Evolutionary conservation across 2,888 invertebrate genomes (phyloP).

Genomic region (Philhelius pedissequus): DNA sequence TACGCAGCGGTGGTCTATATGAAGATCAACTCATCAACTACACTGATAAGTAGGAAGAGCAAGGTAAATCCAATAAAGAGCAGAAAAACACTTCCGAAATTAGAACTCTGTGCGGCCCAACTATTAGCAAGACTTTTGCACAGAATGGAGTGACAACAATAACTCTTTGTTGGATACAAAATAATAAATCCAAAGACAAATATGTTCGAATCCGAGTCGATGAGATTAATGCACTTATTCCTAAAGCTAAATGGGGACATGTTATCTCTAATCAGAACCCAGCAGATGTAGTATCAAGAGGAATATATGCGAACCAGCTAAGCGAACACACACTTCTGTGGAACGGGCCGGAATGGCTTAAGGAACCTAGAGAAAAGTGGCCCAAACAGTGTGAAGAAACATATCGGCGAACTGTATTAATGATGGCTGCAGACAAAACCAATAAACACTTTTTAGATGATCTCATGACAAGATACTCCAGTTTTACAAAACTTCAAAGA

Average conservation of each 20-base stretch:
- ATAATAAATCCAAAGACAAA: neutral
- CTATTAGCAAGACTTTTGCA: slow-evolving; percentile 3
- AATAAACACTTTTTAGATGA: neutral
- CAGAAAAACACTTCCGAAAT: neutral
- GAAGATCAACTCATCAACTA: too few relatives aligned
- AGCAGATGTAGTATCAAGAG: neutral
- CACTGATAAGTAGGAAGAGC: too few relatives aligned
- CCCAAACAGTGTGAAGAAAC: too few relatives aligned
- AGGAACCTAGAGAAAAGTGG: too few relatives aligned
- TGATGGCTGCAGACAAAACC: neutral
- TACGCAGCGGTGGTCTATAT: too few relatives aligned
- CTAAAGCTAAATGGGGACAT: too few relatives aligned
- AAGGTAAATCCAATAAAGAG: too few relatives aligned
- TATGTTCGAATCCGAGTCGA: neutral
- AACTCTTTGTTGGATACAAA: too few relatives aligned
- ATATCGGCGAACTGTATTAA: too few relatives aligned
- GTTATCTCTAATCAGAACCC: neutral
- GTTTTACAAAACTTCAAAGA: too few relatives aligned
- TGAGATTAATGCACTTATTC: neutral
- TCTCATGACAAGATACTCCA: too few relatives aligned
- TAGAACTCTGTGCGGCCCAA: neutral
- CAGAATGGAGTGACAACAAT: neutral
- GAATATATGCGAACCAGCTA: neutral
- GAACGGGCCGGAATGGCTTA: too few relatives aligned
- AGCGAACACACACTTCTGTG: neutral